These are phyloP conservation scores for Cygnus atratus DNA, from an alignment of 2,113 vertebrate genomes.

Conservation along the genomic window DNA sequence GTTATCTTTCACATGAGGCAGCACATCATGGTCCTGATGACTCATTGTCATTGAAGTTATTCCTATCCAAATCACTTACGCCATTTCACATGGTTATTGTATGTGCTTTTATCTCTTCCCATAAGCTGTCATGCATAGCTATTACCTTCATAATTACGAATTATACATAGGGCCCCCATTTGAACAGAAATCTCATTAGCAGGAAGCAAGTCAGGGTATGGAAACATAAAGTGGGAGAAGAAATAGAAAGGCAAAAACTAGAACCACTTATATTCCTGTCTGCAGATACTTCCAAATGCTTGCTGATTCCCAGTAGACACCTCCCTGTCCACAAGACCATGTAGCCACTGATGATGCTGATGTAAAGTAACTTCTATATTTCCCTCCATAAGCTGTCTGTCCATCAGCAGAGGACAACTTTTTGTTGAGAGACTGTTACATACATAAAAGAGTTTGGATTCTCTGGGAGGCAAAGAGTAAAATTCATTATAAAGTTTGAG, in stretches of 20 bases:
- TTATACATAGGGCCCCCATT: background rate
- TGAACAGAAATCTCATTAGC: background rate
- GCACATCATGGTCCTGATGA: background rate
- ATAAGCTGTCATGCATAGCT: background rate
- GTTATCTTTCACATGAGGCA: background rate
- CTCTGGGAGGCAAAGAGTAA: constrained; percentile 28
- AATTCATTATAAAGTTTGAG: constrained; percentile 39
- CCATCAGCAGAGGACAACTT: background rate
- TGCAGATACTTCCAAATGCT: background rate
- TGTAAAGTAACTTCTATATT: background rate
- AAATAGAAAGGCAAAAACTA: background rate
- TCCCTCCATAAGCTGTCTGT: background rate
- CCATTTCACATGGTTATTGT: background rate
- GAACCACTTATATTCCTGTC: background rate
- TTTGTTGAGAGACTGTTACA: background rate
- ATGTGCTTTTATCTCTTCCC: background rate
- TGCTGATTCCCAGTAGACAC: background rate
- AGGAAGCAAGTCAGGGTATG: background rate
- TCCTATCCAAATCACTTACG: background rate
- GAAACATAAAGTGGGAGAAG: background rate
- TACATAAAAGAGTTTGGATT: background rate
- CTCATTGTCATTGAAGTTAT: constrained; percentile 3
- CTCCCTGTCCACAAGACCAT: background rate
- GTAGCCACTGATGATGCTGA: background rate
- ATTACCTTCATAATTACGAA: background rate